Percentiles rank a stretch among this genome's conserved stretches.
Evolutionary conservation across 2,797 vertebrate genomes (phyloP).

Genomic region (Valencia hispanica): DNA sequence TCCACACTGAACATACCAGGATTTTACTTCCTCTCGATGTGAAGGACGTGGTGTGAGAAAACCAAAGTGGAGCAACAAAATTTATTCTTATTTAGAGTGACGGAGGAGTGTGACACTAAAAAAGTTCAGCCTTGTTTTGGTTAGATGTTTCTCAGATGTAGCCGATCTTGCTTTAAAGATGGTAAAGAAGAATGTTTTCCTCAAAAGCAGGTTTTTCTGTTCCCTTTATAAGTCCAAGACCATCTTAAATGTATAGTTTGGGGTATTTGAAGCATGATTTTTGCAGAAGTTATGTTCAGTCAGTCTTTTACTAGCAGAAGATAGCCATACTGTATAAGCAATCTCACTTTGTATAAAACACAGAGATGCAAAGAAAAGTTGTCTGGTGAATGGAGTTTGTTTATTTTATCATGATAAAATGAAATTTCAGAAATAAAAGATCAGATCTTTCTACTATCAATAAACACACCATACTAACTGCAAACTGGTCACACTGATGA

Average conservation of each 20-base stretch:
- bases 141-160: neutral
- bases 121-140: neutral
- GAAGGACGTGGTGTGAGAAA: constrained; percentile 10
- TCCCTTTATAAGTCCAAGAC: neutral
- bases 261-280: neutral
- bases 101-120: neutral
- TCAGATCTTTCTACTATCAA: neutral
- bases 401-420: neutral
- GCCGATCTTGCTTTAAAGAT: neutral
- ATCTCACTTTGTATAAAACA: neutral
- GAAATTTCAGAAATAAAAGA: neutral
- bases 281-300: neutral
- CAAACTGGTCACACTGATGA: neutral
- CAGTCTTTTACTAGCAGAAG: neutral
- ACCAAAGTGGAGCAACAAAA: constrained; percentile 19
- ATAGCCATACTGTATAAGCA: neutral
- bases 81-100: neutral
- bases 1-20: neutral
- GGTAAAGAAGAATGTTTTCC: neutral
- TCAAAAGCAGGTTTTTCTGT: neutral
- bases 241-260: neutral
- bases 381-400: neutral
- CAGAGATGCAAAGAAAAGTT: neutral
- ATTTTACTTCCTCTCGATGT: constrained; percentile 10
- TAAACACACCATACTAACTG: neutral